Conservation (phyloP, 2,888 invertebrate species). For the Nomada fabriciana region DNA sequence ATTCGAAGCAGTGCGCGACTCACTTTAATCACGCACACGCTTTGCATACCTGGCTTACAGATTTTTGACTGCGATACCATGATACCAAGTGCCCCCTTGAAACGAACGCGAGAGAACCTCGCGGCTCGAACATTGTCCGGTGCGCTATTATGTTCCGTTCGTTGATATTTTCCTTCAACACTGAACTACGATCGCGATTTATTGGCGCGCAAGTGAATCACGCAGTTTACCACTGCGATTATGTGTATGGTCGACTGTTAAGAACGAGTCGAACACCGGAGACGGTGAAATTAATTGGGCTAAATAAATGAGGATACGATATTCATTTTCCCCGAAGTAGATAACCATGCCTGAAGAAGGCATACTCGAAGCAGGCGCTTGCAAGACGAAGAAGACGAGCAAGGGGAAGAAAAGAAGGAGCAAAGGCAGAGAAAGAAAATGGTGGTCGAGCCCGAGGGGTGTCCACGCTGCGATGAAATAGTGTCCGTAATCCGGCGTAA, state of each 20-base stretch:
- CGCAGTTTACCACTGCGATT: not conserved
- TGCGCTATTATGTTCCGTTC: not conserved
- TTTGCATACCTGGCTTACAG: slow-evolving; percentile 54
- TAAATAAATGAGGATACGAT: too few species aligned
- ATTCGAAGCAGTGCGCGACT: slow-evolving; percentile 61
- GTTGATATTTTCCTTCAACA: not conserved
- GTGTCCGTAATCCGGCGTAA: slow-evolving; percentile 77
- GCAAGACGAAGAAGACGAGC: slow-evolving; percentile 5
- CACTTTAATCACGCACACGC: slow-evolving; percentile 59
- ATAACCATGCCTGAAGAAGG: not conserved
- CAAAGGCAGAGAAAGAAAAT: slow-evolving; percentile 57
- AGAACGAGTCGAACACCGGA: too few species aligned
- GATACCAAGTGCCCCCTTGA: not conserved
- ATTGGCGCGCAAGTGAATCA: not conserved
- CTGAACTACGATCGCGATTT: not conserved
- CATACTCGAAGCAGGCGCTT: not conserved
- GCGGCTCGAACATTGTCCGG: not conserved
- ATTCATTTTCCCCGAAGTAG: not conserved
- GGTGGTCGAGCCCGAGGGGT: slow-evolving; percentile 57
- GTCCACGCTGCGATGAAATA: slow-evolving; percentile 73
- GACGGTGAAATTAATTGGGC: not conserved
- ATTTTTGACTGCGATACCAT: slow-evolving; percentile 47
- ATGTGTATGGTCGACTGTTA: too few species aligned
- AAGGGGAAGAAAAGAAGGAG: slow-evolving; percentile 40
- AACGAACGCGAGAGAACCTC: not conserved